phyloP scores from a whole-genome alignment of 2,113 vertebrate genomes.

The Sitta europaea region DNA sequence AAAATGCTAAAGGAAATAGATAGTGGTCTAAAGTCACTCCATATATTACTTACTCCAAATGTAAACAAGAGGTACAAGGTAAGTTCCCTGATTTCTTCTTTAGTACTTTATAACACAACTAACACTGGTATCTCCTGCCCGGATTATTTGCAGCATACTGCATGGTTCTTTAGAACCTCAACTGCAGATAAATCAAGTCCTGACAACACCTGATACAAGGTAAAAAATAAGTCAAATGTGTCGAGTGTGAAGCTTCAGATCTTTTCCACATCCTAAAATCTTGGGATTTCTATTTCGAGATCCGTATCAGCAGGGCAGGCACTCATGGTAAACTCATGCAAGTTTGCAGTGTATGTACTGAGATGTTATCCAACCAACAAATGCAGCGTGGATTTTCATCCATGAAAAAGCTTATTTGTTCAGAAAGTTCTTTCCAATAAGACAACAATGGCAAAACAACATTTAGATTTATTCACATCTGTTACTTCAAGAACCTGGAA shows the following conservation, averaged over 20 bases:
- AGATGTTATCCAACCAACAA: constrained; percentile 36
- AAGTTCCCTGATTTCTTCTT: constrained; percentile 66
- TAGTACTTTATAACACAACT: constrained; percentile 26
- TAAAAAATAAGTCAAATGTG: neutral
- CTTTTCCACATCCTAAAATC: neutral
- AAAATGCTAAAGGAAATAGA: constrained; percentile 20
- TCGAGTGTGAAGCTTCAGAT: constrained; percentile 40
- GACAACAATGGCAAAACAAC: constrained; percentile 39
- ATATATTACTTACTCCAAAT: constrained; percentile 51
- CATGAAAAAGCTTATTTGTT: constrained; percentile 64
- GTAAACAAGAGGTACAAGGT: constrained; percentile 70
- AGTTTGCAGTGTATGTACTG: constrained; percentile 54
- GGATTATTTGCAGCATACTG: constrained; percentile 29
- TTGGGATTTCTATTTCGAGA: constrained; percentile 32
- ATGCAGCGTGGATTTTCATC: constrained; percentile 42
- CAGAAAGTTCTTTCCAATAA: constrained; percentile 49
- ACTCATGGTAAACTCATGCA: constrained; percentile 59
- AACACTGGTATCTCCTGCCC: constrained; percentile 37
- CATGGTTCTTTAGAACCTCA: constrained; percentile 22
- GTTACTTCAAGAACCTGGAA: constrained; percentile 49
- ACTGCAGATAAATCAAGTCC: neutral
- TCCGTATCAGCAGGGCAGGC: constrained; percentile 63
- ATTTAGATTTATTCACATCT: constrained; percentile 39
- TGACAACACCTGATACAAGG: constrained; percentile 11
- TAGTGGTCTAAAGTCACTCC: constrained; percentile 57